Evolutionary conservation across 2,113 vertebrate genomes (phyloP), one percentile per base, ranked within the genome.

Genomic region (Pelmatolapia mariae): DNA sequence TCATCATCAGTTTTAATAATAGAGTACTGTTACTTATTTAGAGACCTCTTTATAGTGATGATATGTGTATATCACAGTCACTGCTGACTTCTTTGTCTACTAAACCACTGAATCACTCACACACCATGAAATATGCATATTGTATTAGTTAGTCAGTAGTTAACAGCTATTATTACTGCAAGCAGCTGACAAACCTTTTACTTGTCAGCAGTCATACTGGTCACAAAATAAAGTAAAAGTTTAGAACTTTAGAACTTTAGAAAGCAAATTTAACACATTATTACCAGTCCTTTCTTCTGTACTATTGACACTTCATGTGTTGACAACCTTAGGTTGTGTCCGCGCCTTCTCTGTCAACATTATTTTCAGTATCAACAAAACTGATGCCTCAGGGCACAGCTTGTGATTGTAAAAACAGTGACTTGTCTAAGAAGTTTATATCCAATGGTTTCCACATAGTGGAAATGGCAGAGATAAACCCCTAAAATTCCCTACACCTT

Each of bases 131-230:
- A 56, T 56, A 13, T 56, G 1, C 6, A 38, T 66, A 66, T 38
- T 66, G 31, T n/a, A 38, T 36, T 66, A 0, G 0, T 38, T n/a
- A 36, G 31, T 66, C 31, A 12, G 61, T 38, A 38, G 33, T 38
- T 66, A 66, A 12, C 18, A 38, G 33, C 33, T n/a, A n/a, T 38
- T 38, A 0, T 8, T 38, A 36, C 13, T n/a, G 33, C 31, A 66
- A 66, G 33, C 4, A 36, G 10, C 59, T 63, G 59, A 66, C 53
- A 66, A 66, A 38, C 19, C 18, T 22, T 36, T 38, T 11, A n/a
- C 61, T 12, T 36, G 33, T 38, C 61, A 66, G 11, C 6, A 38
- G 18, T 36, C 10, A 22, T 11, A n/a, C 61, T 13, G 61, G 4
- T 66, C 61, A 66, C 12, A 57, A 57, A 57, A 8, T 57, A 29